Conservation (phyloP, 2,888 invertebrate species). For the Sesia apiformis region DNA sequence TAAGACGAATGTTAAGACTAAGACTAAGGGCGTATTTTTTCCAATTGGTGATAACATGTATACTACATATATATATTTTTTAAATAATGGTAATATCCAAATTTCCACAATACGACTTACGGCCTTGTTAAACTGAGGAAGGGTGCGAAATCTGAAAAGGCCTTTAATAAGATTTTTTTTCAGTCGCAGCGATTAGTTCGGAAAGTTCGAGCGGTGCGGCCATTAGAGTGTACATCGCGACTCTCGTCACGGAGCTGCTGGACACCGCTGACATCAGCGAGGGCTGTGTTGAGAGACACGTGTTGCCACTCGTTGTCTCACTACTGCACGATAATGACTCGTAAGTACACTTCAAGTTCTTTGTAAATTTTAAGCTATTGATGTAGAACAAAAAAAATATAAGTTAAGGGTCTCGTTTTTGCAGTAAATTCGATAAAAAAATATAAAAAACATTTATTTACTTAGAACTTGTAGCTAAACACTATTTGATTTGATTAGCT, state of each 20-base stretch:
- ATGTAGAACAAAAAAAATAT: background rate
- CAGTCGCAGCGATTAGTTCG: slow-evolving; percentile 54
- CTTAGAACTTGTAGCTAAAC: no score
- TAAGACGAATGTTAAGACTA: no score
- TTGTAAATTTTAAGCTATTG: no score
- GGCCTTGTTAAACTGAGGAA: no score
- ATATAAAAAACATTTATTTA: no score
- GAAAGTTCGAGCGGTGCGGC: slow-evolving; percentile 41
- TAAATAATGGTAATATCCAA: background rate
- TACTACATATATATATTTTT: no score
- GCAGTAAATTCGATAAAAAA: no score
- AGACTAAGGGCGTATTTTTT: no score
- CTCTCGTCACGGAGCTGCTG: slow-evolving; percentile 38
- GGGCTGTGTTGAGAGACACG: slow-evolving; percentile 40
- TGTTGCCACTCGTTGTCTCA: slow-evolving; percentile 46
- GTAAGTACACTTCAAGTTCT: slow-evolving; percentile 27
- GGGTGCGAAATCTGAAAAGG: no score
- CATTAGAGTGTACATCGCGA: slow-evolving; percentile 41
- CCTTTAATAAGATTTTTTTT: background rate
- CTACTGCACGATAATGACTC: slow-evolving; percentile 48
- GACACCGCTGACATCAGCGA: slow-evolving; percentile 33
- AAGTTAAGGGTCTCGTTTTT: no score
- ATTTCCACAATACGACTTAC: background rate
- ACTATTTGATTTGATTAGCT: no score
- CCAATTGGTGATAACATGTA: no score